phyloP scores from a whole-genome alignment of 2,113 vertebrate species.

The Platysteira castanea region DNA sequence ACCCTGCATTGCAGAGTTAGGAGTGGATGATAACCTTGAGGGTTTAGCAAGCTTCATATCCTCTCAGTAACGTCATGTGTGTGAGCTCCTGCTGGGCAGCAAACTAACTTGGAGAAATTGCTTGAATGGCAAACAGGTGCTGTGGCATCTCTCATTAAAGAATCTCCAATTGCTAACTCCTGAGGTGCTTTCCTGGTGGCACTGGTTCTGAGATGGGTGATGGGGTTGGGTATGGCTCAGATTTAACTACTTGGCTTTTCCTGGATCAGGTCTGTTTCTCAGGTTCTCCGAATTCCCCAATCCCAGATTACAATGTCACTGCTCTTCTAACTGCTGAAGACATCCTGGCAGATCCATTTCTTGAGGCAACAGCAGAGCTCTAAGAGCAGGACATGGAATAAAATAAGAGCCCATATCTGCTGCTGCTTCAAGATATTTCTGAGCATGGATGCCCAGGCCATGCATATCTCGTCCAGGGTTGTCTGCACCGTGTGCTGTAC shows the following conservation, averaged over 20 bases:
- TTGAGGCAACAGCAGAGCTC: background rate
- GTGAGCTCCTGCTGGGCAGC: background rate
- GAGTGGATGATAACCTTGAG: background rate
- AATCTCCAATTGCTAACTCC: background rate
- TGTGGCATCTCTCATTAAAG: background rate
- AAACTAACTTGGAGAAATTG: background rate
- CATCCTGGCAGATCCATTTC: background rate
- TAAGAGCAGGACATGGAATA: background rate
- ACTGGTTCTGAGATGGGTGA: background rate
- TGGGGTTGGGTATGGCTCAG: background rate
- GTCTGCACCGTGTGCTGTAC: background rate
- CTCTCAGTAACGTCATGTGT: background rate
- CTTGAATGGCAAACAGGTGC: background rate
- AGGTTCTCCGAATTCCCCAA: background rate
- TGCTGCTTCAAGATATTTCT: background rate
- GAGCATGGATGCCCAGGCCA: background rate
- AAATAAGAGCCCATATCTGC: background rate
- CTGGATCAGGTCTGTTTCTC: background rate
- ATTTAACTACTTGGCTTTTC: background rate
- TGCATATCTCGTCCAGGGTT: accelerated
- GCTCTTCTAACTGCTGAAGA: background rate
- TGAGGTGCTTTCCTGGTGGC: background rate
- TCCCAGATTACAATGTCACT: background rate
- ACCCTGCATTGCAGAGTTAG: background rate
- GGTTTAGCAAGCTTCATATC: background rate